phyloP scores from a whole-genome alignment of 2,113 vertebrate genomes.

The Takifugu bimaculatus region DNA sequence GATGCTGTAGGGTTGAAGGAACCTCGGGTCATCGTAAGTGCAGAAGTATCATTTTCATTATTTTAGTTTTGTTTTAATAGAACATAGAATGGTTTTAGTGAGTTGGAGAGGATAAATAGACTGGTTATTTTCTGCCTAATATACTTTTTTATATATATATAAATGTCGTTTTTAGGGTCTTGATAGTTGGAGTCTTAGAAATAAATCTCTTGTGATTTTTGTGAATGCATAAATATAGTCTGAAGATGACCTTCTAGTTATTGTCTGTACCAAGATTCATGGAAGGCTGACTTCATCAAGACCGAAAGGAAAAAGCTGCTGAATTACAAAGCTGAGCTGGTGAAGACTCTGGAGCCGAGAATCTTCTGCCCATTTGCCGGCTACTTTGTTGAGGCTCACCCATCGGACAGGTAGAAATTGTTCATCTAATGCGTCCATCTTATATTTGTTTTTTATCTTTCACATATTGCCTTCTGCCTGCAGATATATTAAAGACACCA shows the following conservation, averaged over 20 bases:
- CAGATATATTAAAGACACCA: conserved; percentile 76
- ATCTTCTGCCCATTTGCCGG: conserved; percentile 80
- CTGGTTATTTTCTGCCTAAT: too few species aligned
- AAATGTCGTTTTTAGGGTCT: too few species aligned
- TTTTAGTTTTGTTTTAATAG: too few species aligned
- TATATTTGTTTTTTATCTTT: not conserved
- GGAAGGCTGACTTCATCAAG: conserved; percentile 76
- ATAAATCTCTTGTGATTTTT: too few species aligned
- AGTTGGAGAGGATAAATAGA: too few species aligned
- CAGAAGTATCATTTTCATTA: too few species aligned
- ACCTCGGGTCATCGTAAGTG: too few species aligned
- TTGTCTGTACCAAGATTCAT: conserved; percentile 51
- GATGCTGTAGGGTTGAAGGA: too few species aligned
- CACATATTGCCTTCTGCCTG: not conserved
- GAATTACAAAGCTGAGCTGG: conserved; percentile 78
- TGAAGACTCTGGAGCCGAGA: conserved; percentile 71
- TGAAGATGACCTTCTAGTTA: not conserved
- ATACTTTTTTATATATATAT: too few species aligned
- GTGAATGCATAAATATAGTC: too few species aligned
- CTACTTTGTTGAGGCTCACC: conserved; percentile 82
- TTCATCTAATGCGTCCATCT: not conserved
- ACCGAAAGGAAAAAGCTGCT: conserved; percentile 78
- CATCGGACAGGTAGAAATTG: conserved; percentile 76
- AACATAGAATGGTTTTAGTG: too few species aligned
- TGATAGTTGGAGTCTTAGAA: too few species aligned